Conservation (phyloP, 2,888 invertebrate species). For the Meiosimyza platycephala region DNA sequence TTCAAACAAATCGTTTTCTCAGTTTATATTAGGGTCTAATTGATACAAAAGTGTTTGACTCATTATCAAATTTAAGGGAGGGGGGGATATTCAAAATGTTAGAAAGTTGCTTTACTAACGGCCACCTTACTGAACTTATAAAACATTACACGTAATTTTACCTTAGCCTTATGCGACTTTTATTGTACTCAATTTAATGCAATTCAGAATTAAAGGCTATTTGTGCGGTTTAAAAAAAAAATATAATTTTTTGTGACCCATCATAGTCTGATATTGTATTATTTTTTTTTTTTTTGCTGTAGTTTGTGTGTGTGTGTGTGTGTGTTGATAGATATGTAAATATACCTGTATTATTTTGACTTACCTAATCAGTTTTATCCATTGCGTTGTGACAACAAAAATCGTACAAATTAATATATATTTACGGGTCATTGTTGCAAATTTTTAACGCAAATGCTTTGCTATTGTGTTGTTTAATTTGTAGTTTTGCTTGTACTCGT, state of each 20-base stretch:
- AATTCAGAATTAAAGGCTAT: neutral
- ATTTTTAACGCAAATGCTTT: neutral
- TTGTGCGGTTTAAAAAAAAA: neutral
- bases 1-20: no score
- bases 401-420: constrained; percentile 31
- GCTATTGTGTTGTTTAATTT: constrained; percentile 7
- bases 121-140: no score
- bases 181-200: no score
- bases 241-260: no score
- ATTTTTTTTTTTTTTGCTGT: neutral
- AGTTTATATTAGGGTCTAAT: no score
- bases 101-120: no score
- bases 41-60: no score
- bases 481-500: neutral
- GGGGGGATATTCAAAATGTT: no score
- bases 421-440: constrained; percentile 35
- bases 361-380: constrained; percentile 33
- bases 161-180: neutral
- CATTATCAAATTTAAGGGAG: no score
- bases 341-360: constrained; percentile 7
- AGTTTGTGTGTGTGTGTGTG: neutral
- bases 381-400: constrained; percentile 21
- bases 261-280: no score
- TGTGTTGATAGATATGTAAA: neutral
- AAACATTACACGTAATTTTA: neutral